phyloP scores from a whole-genome alignment of 2,113 vertebrate species.

The Poeciliopsis prolifica region DNA sequence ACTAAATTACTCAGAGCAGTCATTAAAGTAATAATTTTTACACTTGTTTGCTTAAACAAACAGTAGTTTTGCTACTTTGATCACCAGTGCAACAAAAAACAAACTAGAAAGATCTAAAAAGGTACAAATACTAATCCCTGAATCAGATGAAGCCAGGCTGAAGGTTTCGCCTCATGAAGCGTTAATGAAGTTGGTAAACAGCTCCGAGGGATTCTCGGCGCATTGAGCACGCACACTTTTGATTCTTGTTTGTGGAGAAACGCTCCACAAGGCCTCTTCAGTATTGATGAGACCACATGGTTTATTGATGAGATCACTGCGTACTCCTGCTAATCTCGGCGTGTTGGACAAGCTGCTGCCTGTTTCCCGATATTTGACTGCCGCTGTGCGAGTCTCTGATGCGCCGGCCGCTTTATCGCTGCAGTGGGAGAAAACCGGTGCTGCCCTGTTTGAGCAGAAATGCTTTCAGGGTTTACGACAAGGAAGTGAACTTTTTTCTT shows the following conservation, averaged over 20 bases:
- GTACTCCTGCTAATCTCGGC: constrained; percentile 11
- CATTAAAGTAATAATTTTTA: neutral
- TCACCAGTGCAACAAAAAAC: neutral
- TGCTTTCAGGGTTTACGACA: constrained; percentile 1
- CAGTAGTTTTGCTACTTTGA: neutral
- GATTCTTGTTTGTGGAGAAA: constrained; percentile 25
- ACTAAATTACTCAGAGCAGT: neutral
- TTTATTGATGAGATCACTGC: constrained; percentile 51
- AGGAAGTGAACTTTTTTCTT: neutral
- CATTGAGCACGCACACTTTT: neutral
- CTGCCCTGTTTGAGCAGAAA: neutral
- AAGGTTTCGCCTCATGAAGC: constrained; percentile 17
- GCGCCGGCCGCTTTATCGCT: neutral
- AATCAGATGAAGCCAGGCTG: neutral
- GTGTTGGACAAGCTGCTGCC: constrained; percentile 9
- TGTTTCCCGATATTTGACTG: constrained; percentile 13
- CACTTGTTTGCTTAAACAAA: too few relatives aligned
- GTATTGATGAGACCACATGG: constrained; percentile 44
- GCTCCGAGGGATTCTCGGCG: neutral
- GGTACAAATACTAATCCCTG: neutral
- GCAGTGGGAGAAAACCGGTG: neutral
- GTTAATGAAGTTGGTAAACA: constrained; percentile 4
- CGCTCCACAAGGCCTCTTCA: constrained; percentile 8
- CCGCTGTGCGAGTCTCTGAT: constrained; percentile 2
- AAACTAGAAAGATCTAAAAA: neutral